These are phyloP conservation scores for Glyphotaelius pellucidus DNA, from an alignment of 2,888 invertebrate genomes.

Conservation along the genomic window DNA sequence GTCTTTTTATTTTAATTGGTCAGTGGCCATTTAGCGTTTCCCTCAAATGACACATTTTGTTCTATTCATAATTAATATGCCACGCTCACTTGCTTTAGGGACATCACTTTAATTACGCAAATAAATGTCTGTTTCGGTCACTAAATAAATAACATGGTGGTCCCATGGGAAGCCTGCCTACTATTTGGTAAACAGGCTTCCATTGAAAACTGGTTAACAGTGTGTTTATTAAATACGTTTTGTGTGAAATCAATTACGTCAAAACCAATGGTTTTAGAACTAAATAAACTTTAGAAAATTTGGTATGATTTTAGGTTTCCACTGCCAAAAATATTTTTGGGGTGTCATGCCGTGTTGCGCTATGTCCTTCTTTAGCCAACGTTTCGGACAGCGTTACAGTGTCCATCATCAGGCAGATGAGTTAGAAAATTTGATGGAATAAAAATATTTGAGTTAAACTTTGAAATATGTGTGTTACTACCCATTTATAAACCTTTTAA, in stretches of 20 bases:
- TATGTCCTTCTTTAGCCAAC: no score
- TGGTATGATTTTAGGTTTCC: no score
- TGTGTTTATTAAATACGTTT: background rate
- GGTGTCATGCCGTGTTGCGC: no score
- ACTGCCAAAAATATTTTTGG: no score
- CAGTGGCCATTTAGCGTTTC: background rate
- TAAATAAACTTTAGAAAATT: no score
- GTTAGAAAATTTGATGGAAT: no score
- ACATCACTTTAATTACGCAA: background rate
- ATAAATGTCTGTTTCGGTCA: background rate
- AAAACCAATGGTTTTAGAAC: background rate
- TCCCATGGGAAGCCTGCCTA: background rate
- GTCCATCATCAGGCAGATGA: no score
- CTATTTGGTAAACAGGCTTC: background rate
- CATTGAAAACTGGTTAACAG: background rate
- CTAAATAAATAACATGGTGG: background rate
- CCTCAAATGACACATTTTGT: background rate
- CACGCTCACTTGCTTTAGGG: background rate
- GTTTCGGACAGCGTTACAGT: no score
- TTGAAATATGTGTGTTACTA: no score
- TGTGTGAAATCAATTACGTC: background rate
- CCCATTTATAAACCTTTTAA: no score
- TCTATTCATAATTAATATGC: background rate
- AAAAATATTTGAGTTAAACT: no score
- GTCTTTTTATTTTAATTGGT: slow-evolving; percentile 31